Conservation (phyloP, 2,113 vertebrate genomes). For the Podilymbus podiceps region DNA sequence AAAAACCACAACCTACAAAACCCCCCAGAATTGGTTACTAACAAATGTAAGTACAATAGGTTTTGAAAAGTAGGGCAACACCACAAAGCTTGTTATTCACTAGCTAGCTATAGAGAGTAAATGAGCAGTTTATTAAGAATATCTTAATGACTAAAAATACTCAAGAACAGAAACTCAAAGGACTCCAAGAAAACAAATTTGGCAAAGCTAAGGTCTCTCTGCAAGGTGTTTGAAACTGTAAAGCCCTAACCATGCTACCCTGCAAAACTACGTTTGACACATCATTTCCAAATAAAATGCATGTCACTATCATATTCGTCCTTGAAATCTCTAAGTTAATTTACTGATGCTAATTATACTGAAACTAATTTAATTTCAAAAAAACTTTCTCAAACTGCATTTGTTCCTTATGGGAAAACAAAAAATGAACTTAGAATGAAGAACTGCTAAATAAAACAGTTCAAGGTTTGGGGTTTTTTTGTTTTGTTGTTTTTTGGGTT, state of each 20-base stretch:
- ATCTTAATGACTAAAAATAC: neutral
- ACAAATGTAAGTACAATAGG: neutral
- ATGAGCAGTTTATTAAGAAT: neutral
- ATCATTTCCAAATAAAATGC: neutral
- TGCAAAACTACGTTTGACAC: neutral
- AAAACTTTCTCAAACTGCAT: neutral
- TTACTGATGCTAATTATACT: neutral
- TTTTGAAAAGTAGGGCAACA: conserved; percentile 15
- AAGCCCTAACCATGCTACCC: neutral
- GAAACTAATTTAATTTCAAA: neutral
- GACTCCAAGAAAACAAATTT: neutral
- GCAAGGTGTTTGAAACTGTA: neutral
- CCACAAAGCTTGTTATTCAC: conserved; percentile 37
- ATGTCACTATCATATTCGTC: neutral
- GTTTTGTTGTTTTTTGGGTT: no score
- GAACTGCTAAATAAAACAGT: neutral
- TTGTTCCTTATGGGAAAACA: neutral
- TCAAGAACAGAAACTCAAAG: neutral
- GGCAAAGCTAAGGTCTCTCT: neutral
- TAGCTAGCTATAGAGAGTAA: neutral
- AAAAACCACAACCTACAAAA: neutral
- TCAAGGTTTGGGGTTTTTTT: no score
- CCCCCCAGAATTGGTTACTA: neutral
- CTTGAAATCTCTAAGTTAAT: neutral
- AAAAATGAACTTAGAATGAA: neutral